Evolutionary conservation across 2,888 invertebrate species (phyloP).

Genomic region (Neuroscelio doddi): DNA sequence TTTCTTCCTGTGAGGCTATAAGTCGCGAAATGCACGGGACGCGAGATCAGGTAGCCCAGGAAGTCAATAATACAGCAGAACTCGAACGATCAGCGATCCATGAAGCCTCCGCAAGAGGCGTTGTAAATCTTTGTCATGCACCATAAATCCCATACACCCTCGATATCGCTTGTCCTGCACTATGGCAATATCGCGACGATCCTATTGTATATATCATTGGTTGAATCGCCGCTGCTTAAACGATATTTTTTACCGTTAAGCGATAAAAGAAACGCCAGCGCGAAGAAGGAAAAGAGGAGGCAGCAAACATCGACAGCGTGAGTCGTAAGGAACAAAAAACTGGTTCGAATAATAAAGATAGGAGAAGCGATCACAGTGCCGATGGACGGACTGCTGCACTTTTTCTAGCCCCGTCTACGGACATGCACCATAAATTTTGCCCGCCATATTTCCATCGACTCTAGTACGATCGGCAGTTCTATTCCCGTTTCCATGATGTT

Average conservation of each 20-base stretch:
- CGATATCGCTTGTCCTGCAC: constrained; percentile 38
- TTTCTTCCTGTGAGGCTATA: constrained; percentile 13
- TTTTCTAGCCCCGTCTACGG: constrained; percentile 41
- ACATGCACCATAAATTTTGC: constrained; percentile 48
- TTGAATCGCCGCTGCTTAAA: constrained; percentile 43
- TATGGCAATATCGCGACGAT: constrained; percentile 14
- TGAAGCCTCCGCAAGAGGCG: constrained; percentile 56
- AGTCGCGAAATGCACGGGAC: constrained; percentile 8
- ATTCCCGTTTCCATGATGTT: constrained; percentile 15
- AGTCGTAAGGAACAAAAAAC: no score
- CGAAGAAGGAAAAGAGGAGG: neutral
- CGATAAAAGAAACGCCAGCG: neutral
- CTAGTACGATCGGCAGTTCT: constrained; percentile 15
- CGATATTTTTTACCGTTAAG: constrained; percentile 9
- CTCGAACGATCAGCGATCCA: constrained; percentile 53
- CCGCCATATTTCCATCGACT: constrained; percentile 21
- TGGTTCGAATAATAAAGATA: constrained; percentile 39
- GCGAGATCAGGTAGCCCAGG: constrained; percentile 30
- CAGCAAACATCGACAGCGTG: no score
- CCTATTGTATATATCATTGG: constrained; percentile 40
- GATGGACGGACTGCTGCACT: constrained; percentile 25
- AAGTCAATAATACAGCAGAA: constrained; percentile 29
- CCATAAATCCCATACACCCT: constrained; percentile 57
- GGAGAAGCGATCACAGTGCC: constrained; percentile 33
- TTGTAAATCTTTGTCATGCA: constrained; percentile 59